Evolutionary conservation across 2,113 vertebrate genomes (phyloP).

Genomic region (Oreochromis niloticus): DNA sequence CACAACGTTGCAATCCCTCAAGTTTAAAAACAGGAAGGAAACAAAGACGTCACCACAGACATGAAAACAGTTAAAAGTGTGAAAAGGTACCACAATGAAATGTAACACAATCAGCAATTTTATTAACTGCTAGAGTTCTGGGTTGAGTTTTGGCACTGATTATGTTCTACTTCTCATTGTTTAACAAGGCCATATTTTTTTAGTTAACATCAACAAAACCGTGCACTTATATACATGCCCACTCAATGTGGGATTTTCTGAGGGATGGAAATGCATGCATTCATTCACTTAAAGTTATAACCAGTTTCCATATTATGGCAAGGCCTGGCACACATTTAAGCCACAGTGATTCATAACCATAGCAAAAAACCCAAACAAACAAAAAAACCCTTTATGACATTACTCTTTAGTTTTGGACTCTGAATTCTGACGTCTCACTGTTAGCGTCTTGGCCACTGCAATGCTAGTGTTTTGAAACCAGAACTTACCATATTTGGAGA

Average conservation of each 20-base stretch:
- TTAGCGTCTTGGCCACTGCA: background rate
- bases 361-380: rapidly evolving
- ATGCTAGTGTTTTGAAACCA: background rate
- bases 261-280: background rate
- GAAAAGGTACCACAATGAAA: background rate
- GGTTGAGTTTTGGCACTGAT: background rate
- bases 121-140: background rate
- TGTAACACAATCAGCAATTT: background rate
- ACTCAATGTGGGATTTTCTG: background rate
- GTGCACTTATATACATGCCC: background rate
- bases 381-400: background rate
- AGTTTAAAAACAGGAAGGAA: background rate
- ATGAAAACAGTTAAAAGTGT: background rate
- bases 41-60: background rate
- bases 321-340: background rate
- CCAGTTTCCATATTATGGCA: background rate
- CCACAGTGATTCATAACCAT: background rate
- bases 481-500: background rate
- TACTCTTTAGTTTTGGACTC: background rate
- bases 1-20: background rate
- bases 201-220: background rate
- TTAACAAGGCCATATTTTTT: background rate
- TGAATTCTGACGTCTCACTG: background rate
- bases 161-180: background rate
- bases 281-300: background rate